phyloP scores from a whole-genome alignment of 92 coral and sea anemone species.

The Epizoanthus scotinus region DNA sequence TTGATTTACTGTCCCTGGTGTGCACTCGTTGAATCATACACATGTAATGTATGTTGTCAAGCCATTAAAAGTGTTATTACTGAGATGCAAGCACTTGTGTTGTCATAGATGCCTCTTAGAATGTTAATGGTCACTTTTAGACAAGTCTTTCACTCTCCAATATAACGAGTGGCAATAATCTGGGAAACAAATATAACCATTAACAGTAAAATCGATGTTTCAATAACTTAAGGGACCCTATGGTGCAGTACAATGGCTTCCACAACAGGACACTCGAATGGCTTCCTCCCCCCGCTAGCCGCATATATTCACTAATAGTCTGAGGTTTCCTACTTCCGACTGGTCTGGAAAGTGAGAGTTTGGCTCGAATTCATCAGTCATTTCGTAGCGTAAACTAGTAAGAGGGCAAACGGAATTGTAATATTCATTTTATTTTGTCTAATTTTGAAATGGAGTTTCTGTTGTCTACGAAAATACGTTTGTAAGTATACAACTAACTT shows the following conservation, averaged over 20 bases:
- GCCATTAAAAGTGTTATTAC: conserved; percentile 18
- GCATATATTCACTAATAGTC: conserved; percentile 17
- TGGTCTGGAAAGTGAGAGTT: conserved; percentile 18
- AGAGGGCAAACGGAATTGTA: background rate
- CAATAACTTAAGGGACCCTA: conserved; percentile 41
- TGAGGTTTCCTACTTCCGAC: conserved; percentile 34
- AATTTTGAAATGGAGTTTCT: background rate
- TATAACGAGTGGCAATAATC: conserved; percentile 13
- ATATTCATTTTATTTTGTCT: background rate
- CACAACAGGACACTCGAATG: conserved; percentile 44
- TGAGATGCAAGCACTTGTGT: background rate
- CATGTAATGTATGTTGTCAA: conserved; percentile 18
- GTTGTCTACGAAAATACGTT: background rate
- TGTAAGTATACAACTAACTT: no score
- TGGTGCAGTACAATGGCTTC: conserved; percentile 52
- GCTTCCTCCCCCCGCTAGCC: conserved; percentile 35
- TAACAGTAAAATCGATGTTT: conserved; percentile 42
- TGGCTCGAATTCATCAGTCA: conserved; percentile 13
- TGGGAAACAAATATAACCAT: conserved; percentile 46
- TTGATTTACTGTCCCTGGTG: background rate
- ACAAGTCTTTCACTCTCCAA: background rate
- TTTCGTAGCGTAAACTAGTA: background rate
- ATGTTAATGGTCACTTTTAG: conserved; percentile 10
- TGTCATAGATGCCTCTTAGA: conserved; percentile 8
- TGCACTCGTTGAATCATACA: conserved; percentile 14